A percentile compares a stretch with the other conserved stretches of the same genome.
Evolutionary conservation across 2,113 vertebrate genomes (phyloP).

Genomic region (Falcunculus frontatus): DNA sequence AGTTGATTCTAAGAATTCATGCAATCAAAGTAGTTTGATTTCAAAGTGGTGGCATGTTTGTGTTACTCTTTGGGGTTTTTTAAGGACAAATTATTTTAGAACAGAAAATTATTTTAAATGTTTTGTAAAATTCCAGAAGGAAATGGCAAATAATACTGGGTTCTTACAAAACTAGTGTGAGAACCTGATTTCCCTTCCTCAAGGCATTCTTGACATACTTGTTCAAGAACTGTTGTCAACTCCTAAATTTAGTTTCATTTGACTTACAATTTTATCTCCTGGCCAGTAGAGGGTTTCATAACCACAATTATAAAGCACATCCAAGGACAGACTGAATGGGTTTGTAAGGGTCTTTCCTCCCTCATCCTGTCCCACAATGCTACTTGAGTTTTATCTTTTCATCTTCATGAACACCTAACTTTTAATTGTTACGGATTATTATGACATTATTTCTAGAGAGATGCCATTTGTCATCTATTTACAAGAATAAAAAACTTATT

Average conservation of each 20-base stretch:
- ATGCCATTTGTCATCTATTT: neutral
- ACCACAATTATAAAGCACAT: neutral
- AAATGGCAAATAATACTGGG: neutral
- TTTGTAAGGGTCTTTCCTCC: neutral
- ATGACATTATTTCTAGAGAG: neutral
- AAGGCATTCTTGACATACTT: neutral
- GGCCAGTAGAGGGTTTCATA: conserved; percentile 44
- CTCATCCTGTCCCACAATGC: neutral
- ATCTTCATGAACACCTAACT: neutral
- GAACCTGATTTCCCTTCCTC: neutral
- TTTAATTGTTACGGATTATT: neutral
- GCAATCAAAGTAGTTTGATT: neutral
- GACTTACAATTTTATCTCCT: neutral
- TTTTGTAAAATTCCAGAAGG: neutral
- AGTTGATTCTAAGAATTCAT: neutral
- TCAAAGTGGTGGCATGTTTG: neutral
- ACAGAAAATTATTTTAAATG: neutral
- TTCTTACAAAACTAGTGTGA: neutral
- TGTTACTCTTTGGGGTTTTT: neutral
- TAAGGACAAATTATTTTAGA: neutral
- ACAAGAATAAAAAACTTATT: neutral
- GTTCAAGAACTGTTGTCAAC: neutral
- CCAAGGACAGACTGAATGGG: neutral
- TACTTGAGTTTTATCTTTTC: neutral
- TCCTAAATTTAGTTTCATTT: neutral